A percentile compares a stretch with the other conserved stretches of the same genome.
Evolutionary conservation across 2,888 invertebrate genomes (phyloP).

Genomic region (Oithona nana): DNA sequence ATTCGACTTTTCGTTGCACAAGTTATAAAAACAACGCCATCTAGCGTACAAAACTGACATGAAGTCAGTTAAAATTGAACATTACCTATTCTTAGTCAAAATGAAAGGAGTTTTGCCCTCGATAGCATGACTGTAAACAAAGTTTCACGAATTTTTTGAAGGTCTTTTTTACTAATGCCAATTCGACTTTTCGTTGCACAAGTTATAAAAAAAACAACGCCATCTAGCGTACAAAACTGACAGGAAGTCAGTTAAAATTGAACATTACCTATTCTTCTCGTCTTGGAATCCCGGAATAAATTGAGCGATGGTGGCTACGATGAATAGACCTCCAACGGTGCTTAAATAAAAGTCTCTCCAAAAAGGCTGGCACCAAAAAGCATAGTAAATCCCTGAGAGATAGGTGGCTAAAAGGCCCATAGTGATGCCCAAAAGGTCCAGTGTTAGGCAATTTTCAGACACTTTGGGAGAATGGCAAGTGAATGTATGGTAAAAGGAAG

Average conservation of each 20-base stretch:
- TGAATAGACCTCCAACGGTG: conserved; percentile 59
- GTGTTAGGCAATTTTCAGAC: conserved; percentile 64
- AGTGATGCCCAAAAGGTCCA: conserved; percentile 82
- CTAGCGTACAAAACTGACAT: too few species aligned
- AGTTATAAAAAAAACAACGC: neutral
- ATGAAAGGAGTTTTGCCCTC: too few species aligned
- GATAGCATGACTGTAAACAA: too few species aligned
- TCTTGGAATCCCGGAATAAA: conserved; percentile 29
- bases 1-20: too few species aligned
- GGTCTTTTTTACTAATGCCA: conserved; percentile 9
- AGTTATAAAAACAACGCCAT: too few species aligned
- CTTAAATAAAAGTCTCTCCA: conserved; percentile 61
- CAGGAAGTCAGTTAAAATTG: too few species aligned
- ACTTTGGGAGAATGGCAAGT: conserved; percentile 73
- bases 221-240: too few species aligned
- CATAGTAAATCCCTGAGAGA: conserved; percentile 85
- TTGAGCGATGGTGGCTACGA: conserved; percentile 57
- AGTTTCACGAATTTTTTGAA: too few species aligned
- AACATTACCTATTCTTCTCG: neutral
- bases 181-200: neutral
- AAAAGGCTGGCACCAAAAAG: conserved; percentile 81
- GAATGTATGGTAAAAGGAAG: conserved; percentile 81
- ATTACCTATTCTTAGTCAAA: too few species aligned
- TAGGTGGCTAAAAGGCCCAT: conserved; percentile 81
- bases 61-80: too few species aligned